phyloP scores from a whole-genome alignment of 2,113 vertebrate genomes.

The Gila orcuttii region DNA sequence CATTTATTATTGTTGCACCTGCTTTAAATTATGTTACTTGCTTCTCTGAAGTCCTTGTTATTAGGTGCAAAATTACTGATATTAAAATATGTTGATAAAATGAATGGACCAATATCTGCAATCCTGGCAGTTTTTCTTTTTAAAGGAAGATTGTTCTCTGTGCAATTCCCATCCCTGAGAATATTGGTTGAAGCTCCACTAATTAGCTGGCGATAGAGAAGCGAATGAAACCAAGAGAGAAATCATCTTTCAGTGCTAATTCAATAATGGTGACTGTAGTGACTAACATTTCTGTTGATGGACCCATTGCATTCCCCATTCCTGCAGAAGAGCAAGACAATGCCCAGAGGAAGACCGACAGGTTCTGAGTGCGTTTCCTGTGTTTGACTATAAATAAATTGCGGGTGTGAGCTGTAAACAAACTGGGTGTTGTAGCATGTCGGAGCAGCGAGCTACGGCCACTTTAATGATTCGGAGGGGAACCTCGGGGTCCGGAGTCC shows the following conservation, averaged over 20 bases:
- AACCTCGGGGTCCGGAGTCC: slow-evolving; percentile 17
- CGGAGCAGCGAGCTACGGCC: slow-evolving; percentile 43
- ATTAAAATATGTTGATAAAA: not conserved
- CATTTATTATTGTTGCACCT: not conserved
- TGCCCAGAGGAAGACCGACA: not conserved
- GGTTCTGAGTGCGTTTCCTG: slow-evolving; percentile 23
- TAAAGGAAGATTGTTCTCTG: not conserved
- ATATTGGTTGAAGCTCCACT: not conserved
- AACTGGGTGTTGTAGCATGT: slow-evolving; percentile 42
- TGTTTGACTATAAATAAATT: slow-evolving; percentile 19
- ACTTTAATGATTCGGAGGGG: slow-evolving; percentile 37
- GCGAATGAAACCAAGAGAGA: not conserved
- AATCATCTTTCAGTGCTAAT: not conserved
- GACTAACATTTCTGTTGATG: not conserved
- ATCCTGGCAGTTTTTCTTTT: not conserved
- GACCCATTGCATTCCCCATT: not conserved
- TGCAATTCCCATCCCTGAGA: not conserved
- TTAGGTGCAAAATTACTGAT: no score
- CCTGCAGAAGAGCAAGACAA: not conserved
- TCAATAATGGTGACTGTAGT: not conserved
- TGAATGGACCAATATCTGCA: not conserved
- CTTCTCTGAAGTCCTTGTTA: not conserved
- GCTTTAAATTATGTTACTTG: not conserved
- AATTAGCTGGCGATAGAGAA: not conserved
- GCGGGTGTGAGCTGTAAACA: slow-evolving; percentile 10